Evolutionary conservation across 2,888 invertebrate species (phyloP).

Genomic region (Cataglyphis altisquamis): DNA sequence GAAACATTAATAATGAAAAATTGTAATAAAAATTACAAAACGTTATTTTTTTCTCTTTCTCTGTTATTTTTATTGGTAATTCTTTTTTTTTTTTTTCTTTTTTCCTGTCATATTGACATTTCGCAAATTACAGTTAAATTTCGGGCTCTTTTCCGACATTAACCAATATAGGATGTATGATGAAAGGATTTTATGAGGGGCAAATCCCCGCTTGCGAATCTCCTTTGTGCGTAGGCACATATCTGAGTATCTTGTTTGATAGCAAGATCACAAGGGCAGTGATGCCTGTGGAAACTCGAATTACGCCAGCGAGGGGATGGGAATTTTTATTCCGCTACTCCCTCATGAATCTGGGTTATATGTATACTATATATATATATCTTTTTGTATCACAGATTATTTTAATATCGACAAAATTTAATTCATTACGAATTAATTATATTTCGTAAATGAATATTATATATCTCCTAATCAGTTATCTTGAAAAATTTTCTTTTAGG

Average conservation of each 20-base stretch:
- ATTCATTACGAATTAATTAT: not conserved
- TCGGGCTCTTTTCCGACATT: not conserved
- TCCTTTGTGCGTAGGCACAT: conserved; percentile 7
- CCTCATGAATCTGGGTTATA: not conserved
- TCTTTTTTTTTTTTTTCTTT: not conserved
- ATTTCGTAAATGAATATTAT: not conserved
- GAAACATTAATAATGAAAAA: not conserved
- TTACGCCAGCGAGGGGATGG: not conserved
- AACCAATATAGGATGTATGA: not conserved
- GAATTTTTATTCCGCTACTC: conserved; percentile 2
- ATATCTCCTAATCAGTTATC: not conserved
- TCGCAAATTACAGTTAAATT: conserved; percentile 1
- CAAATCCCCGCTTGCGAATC: not conserved
- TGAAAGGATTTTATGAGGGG: conserved; percentile 12
- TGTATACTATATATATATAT: not conserved
- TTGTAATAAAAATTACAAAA: not conserved
- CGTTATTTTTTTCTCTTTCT: not conserved
- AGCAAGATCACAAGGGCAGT: conserved; percentile 9
- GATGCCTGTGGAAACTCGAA: conserved; percentile 18
- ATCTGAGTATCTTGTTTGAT: conserved; percentile 1
- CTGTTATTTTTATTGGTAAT: not conserved
- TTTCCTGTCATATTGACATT: not conserved
- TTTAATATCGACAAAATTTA: not conserved
- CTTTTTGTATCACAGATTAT: not conserved
- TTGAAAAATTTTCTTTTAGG: not conserved